phyloP scores from a whole-genome alignment of 2,797 vertebrate genomes.

The Podargus strigoides region DNA sequence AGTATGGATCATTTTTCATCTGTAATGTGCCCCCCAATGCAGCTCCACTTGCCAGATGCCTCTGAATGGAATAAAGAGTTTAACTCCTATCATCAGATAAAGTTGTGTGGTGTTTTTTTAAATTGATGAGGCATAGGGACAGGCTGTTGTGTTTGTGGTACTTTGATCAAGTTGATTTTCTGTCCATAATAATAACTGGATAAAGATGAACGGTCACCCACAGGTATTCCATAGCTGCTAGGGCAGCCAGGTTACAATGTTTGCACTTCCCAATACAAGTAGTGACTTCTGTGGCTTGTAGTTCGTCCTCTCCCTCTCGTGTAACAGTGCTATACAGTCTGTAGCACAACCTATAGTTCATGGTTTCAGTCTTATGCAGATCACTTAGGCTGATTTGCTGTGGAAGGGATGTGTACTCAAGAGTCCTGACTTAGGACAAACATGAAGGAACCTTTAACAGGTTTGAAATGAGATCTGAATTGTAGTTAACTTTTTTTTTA shows the following conservation, averaged over 20 bases:
- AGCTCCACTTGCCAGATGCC: constrained; percentile 97
- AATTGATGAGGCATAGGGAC: background rate
- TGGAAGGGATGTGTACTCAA: background rate
- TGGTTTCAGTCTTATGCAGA: background rate
- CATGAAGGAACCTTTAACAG: background rate
- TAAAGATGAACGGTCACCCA: background rate
- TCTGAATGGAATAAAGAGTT: constrained; percentile 91
- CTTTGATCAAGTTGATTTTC: background rate
- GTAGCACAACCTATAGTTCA: background rate
- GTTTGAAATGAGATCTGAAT: background rate
- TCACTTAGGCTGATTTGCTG: background rate
- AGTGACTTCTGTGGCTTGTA: background rate
- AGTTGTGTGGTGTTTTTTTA: constrained; percentile 49
- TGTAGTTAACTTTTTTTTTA: background rate
- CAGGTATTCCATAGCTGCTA: background rate
- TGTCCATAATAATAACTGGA: background rate
- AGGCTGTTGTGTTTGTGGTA: background rate
- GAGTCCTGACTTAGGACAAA: background rate
- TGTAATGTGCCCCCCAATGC: constrained; percentile 89
- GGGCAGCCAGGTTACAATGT: background rate
- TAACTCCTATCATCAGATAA: constrained; percentile 74
- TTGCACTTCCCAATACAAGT: background rate
- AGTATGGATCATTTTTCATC: constrained; percentile 82
- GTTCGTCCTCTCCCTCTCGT: background rate
- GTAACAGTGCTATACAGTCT: fast-evolving